A percentile compares a stretch with the other conserved stretches of the same genome.
These are phyloP conservation scores for Apodemia duryi DNA, from an alignment of 2,888 invertebrate genomes.

Conservation along the genomic window DNA sequence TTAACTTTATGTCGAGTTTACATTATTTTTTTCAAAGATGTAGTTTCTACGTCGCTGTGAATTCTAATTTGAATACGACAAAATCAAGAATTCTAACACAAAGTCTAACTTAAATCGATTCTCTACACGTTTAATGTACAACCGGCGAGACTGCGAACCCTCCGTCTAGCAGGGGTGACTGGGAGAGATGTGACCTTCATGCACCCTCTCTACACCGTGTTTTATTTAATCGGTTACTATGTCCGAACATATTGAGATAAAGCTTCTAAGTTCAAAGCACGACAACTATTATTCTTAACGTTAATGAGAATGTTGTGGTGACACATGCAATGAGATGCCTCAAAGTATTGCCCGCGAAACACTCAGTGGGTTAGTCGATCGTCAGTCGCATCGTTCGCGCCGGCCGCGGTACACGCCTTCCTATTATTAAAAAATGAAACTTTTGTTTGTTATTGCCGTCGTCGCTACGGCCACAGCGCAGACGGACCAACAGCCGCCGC, in stretches of 20 bases:
- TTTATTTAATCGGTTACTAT: background rate
- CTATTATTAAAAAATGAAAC: slow-evolving; percentile 47
- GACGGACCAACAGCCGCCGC: slow-evolving; percentile 48
- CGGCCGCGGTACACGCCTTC: slow-evolving; percentile 56
- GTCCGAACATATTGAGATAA: slow-evolving; percentile 22
- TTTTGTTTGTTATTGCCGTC: slow-evolving; percentile 49
- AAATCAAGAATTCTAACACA: slow-evolving; percentile 11
- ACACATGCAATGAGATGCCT: slow-evolving; percentile 45
- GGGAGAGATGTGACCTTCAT: slow-evolving; percentile 46
- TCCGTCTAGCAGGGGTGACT: slow-evolving; percentile 59
- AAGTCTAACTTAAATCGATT: slow-evolving; percentile 38
- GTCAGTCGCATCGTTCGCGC: slow-evolving; percentile 60
- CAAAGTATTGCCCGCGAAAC: slow-evolving; percentile 36
- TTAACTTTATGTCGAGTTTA: no score
- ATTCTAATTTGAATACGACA: background rate
- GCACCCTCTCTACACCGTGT: slow-evolving; percentile 34
- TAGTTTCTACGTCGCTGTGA: slow-evolving; percentile 3
- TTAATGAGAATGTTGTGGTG: slow-evolving; percentile 37
- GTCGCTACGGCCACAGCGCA: slow-evolving; percentile 65
- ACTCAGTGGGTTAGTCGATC: slow-evolving; percentile 37
- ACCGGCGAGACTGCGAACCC: slow-evolving; percentile 45
- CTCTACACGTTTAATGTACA: slow-evolving; percentile 38
- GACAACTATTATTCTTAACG: slow-evolving; percentile 25
- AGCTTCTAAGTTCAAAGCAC: slow-evolving; percentile 13
- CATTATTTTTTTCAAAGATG: background rate